A percentile compares a stretch with the other conserved stretches of the same genome.
Evolutionary conservation across 2,113 vertebrate species (phyloP).

Genomic region (Eonycteris spelaea): DNA sequence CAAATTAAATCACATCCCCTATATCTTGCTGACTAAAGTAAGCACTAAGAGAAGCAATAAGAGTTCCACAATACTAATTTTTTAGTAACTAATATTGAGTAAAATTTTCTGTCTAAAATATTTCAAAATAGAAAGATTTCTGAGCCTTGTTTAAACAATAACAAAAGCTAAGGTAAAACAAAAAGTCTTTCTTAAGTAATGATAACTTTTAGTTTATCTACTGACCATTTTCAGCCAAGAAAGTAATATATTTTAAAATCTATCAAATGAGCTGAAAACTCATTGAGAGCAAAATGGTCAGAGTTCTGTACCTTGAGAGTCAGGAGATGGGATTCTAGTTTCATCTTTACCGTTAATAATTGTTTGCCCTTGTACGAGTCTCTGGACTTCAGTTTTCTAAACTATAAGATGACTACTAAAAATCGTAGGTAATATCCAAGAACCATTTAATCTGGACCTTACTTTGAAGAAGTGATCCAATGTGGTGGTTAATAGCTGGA

Average conservation of each 20-base stretch:
- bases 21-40: background rate
- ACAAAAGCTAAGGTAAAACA: background rate
- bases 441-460: background rate
- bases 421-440: background rate
- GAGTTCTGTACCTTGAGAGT: background rate
- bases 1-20: conserved; percentile 4
- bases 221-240: background rate
- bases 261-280: conserved; percentile 28
- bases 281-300: background rate
- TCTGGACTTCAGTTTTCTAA: conserved; percentile 26
- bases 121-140: background rate
- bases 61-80: background rate
- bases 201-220: background rate
- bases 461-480: background rate
- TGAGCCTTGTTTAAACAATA: background rate
- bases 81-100: background rate
- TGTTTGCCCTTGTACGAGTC: conserved; percentile 41
- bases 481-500: background rate
- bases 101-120: conserved; percentile 30
- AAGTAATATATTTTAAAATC: conserved; percentile 2
- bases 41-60: background rate
- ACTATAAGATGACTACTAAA: conserved; percentile 28
- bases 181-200: conserved; percentile 3
- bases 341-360: conserved; percentile 5
- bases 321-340: background rate